Percentiles rank a stretch among this genome's conserved stretches.
Evolutionary conservation across 2,888 invertebrate species (phyloP).

Genomic region (Onthophagus sagittarius): DNA sequence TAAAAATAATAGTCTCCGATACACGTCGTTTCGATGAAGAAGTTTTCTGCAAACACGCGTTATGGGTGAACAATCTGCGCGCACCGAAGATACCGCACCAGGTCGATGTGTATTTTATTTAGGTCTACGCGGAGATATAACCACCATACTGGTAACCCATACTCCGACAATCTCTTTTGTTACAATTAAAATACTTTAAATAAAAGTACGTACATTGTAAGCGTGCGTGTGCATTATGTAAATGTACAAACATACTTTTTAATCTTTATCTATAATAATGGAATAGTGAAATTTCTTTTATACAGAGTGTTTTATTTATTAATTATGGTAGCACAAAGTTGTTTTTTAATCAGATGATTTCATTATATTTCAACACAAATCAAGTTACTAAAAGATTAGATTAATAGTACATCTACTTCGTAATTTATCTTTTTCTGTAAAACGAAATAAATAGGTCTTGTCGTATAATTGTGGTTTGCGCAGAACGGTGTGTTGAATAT

Average conservation of each 20-base stretch:
- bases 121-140: constrained; percentile 1
- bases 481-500: constrained; percentile 27
- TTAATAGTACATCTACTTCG: too few relatives aligned
- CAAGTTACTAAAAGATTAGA: too few relatives aligned
- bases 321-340: too few relatives aligned
- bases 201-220: background rate
- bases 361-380: too few relatives aligned
- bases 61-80: background rate
- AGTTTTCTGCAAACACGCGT: background rate
- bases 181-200: constrained; percentile 9
- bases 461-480: background rate
- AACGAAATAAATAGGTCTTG: background rate
- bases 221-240: background rate
- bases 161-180: background rate
- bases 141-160: constrained; percentile 10
- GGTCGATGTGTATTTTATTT: background rate
- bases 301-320: background rate
- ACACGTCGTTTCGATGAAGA: background rate
- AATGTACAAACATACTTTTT: background rate
- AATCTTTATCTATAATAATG: background rate
- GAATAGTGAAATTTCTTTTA: background rate
- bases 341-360: too few relatives aligned
- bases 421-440: too few relatives aligned
- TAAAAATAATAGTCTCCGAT: background rate
- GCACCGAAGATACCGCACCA: background rate